These are phyloP conservation scores for Eriocheir sinensis DNA, from an alignment of 1,140 invertebrate genomes.

Conservation along the genomic window DNA sequence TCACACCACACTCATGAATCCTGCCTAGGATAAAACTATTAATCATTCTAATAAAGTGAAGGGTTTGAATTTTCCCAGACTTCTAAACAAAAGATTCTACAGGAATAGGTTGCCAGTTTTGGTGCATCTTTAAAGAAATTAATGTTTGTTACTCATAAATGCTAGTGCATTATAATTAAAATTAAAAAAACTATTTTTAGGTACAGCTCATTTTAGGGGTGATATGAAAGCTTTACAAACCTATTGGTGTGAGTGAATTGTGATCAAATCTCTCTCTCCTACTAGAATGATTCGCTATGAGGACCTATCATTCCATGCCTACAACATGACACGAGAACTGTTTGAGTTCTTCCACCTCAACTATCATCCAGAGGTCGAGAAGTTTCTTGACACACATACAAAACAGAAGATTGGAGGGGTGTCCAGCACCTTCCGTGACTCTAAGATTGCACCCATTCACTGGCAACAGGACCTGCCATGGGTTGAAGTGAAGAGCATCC, in stretches of 20 bases:
- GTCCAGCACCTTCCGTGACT: conserved; percentile 91
- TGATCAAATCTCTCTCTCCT: conserved; percentile 73
- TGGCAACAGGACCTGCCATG: conserved; percentile 88
- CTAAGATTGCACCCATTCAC: conserved; percentile 91
- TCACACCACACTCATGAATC: no score
- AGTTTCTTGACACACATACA: conserved; percentile 91
- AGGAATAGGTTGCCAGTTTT: no score
- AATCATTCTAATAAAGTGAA: no score
- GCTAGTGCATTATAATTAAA: no score
- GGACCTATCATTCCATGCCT: conserved; percentile 91
- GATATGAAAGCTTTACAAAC: no score
- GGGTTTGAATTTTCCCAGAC: no score
- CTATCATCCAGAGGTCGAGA: conserved; percentile 86
- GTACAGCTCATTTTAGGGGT: no score
- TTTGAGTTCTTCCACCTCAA: conserved; percentile 89
- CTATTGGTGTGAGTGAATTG: neutral
- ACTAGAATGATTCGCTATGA: conserved; percentile 91
- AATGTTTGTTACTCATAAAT: no score
- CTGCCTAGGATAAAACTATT: no score
- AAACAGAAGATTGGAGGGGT: conserved; percentile 89
- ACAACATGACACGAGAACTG: conserved; percentile 86
- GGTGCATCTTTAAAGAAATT: no score
- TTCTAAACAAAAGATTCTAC: no score
- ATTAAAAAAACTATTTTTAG: no score
- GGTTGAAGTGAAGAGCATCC: conserved; percentile 85